Percentiles rank a stretch among this genome's conserved stretches.
phyloP scores from a whole-genome alignment of 2,113 vertebrate genomes.

The Silurus glanis region DNA sequence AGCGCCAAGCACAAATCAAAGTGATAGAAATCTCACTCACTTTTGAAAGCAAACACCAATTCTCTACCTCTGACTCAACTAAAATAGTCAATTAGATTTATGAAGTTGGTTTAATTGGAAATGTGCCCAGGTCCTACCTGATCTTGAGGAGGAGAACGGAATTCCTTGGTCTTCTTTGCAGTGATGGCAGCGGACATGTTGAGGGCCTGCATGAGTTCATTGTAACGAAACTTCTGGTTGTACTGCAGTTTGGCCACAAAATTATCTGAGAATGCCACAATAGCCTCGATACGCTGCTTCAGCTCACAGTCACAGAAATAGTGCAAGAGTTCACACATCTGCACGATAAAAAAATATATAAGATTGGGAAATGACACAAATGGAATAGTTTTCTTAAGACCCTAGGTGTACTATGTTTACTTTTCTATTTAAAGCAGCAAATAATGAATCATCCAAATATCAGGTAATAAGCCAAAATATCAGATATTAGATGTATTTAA shows the following conservation, averaged over 20 bases:
- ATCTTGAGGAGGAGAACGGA: slow-evolving; percentile 94
- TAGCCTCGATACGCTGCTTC: slow-evolving; percentile 91
- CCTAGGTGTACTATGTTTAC: not conserved
- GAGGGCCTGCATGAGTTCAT: slow-evolving; percentile 93
- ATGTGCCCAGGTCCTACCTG: slow-evolving; percentile 75
- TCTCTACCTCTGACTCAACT: not conserved
- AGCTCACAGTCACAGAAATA: slow-evolving; percentile 98
- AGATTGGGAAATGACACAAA: slow-evolving; percentile 2
- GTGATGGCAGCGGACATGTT: slow-evolving; percentile 97
- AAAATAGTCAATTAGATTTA: slow-evolving; percentile 11
- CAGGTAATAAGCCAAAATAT: not conserved
- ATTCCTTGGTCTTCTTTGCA: slow-evolving; percentile 94
- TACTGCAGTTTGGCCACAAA: slow-evolving; percentile 92
- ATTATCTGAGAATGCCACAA: slow-evolving; percentile 90
- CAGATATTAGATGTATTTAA: too few species aligned
- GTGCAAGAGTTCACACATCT: slow-evolving; percentile 97
- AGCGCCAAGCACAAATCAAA: slow-evolving; percentile 18
- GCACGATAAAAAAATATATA: slow-evolving; percentile 48
- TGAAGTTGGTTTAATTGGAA: not conserved
- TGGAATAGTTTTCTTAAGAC: not conserved
- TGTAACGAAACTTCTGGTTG: slow-evolving; percentile 96
- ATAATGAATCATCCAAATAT: not conserved
- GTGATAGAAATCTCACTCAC: not conserved
- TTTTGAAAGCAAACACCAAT: not conserved
- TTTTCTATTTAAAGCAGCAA: not conserved